Conservation (phyloP, 2,797 vertebrate genomes). For the Cyclopterus lumpus region DNA sequence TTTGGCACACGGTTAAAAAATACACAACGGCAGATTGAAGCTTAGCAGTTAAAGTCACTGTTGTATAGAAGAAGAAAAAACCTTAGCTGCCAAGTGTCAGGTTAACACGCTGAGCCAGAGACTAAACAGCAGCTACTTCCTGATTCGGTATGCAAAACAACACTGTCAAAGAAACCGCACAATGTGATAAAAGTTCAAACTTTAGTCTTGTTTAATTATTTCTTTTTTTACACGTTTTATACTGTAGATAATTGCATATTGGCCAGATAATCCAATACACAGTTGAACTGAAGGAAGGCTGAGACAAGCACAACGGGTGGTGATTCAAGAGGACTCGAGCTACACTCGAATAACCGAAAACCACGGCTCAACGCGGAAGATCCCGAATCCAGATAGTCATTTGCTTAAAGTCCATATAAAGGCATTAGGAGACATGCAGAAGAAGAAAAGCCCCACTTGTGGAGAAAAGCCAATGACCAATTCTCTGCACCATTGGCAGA, state of each 20-base stretch:
- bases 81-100: not conserved
- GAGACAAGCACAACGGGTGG: not conserved
- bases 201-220: not conserved
- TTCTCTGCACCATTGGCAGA: constrained; percentile 9
- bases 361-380: not conserved
- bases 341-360: constrained; percentile 9
- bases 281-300: not conserved
- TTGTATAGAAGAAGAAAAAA: not conserved
- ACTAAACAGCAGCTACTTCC: constrained; percentile 31
- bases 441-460: constrained; percentile 10
- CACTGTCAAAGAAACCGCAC: constrained; percentile 2
- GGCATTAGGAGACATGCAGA: constrained; percentile 11
- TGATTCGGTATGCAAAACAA: constrained; percentile 34
- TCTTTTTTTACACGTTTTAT: not conserved
- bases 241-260: not conserved
- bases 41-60: not conserved
- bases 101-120: constrained; percentile 9
- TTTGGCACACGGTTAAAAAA: constrained; percentile 7
- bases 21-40: not conserved
- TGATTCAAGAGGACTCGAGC: not conserved
- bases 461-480: constrained; percentile 22
- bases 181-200: constrained; percentile 18
- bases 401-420: constrained; percentile 27
- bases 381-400: constrained; percentile 19
- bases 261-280: not conserved